Conservation (phyloP, 2,113 vertebrate species). For the Ivindomyrus marchei region DNA sequence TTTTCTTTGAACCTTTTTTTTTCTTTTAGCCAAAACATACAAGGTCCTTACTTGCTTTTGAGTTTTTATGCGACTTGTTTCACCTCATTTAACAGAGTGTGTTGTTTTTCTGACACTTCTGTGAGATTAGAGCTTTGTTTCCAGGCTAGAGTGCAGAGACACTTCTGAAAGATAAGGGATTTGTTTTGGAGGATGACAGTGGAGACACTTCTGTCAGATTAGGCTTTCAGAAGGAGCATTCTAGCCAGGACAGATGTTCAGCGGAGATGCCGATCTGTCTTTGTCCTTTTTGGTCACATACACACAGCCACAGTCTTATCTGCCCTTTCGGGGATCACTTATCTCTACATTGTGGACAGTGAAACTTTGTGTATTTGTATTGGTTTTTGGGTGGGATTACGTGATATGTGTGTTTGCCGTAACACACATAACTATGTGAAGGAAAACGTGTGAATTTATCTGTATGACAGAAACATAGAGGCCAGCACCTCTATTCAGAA, state of each 20-base stretch:
- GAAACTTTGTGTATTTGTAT: background rate
- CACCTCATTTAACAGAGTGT: background rate
- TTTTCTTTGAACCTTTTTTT: background rate
- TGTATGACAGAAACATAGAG: background rate
- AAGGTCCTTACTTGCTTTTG: background rate
- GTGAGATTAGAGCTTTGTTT: background rate
- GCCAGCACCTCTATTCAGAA: background rate
- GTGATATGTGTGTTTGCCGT: background rate
- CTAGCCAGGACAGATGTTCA: slow-evolving; percentile 7
- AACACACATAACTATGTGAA: background rate
- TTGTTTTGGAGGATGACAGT: background rate
- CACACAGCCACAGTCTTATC: background rate
- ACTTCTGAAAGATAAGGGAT: background rate
- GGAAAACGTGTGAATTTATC: background rate
- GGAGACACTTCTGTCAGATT: slow-evolving; percentile 6
- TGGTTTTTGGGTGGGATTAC: background rate
- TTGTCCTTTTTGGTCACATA: background rate
- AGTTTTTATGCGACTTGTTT: background rate
- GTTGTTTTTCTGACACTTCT: background rate
- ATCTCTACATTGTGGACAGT: background rate
- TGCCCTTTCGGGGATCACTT: background rate
- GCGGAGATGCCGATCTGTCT: slow-evolving; percentile 7
- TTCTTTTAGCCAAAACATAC: background rate
- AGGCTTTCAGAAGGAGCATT: background rate
- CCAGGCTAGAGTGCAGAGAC: background rate